Base-by-base conservation (phyloP, 2,888 invertebrate species). In the Scaeva pyrastri region DNA sequence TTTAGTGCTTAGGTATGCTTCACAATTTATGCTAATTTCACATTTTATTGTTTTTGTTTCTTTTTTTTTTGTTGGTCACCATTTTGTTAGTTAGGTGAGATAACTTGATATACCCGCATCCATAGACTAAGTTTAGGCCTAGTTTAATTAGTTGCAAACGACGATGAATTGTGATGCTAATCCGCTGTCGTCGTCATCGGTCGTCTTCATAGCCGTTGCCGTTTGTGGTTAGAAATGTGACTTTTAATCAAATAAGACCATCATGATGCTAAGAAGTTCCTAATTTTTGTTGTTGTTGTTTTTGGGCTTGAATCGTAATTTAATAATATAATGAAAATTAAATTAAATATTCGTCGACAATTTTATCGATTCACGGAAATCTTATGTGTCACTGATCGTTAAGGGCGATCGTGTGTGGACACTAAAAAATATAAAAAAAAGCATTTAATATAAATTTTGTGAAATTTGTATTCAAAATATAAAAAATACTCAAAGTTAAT, bases 111-210 rank as follows among this genome's bases (percentile, higher is more conserved):
- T 50, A 58, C 48, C 48, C 45, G 48, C 31, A 19, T 64, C n/a
- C 0, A n/a, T 2, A 26, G 14, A n/a, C 16, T n/a, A 41, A 12
- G 50, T 31, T 36, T 68, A 52, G 73, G 62, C 55, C 75, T 75
- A 75, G 62, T 81, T 75, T 55, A 81, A 81, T 81, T 81, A 81
- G 80, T 68, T 68, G 66, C 80, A 60, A 68, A 68, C 71, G 75
- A 81, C 73, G 52, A 68, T 62, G 55, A 19, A 80, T 70, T 81
- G 60, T 68, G 60, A 14, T 70, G 75, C 10, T 58, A 73, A 66
- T 56, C 41, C 26, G 19, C 8, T 7, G 31, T 7, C 31, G 8
- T 0, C 31, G 31, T 31, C 6, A 1, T 31, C n/a, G n/a, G n/a
- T n/a, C n/a, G n/a, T n/a, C n/a, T 60, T 50, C 2, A 64, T 52